Percentiles rank a stretch among this genome's conserved stretches.
These are phyloP conservation scores for Acridotheres tristis DNA, from an alignment of 2,797 vertebrate genomes.

Conservation along the genomic window DNA sequence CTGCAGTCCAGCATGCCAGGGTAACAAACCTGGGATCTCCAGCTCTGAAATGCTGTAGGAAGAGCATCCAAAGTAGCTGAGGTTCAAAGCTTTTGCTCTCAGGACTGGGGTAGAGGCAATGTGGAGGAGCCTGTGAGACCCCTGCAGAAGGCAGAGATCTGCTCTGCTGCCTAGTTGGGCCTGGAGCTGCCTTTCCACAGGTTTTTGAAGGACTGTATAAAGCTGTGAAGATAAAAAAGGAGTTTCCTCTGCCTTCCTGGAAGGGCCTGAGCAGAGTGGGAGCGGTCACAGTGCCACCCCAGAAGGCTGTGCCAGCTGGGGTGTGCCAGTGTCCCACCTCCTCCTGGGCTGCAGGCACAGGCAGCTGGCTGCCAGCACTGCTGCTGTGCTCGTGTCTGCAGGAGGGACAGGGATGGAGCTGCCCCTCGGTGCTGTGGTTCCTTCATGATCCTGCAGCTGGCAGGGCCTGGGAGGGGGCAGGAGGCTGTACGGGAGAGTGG, in stretches of 20 bases:
- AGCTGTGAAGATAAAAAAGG: background rate
- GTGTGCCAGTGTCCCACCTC: rapidly evolving
- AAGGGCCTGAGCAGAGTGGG: background rate
- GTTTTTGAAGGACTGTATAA: background rate
- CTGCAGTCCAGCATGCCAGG: background rate
- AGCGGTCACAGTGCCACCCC: background rate
- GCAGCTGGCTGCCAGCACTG: background rate
- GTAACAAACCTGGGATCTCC: background rate
- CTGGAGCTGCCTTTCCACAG: background rate
- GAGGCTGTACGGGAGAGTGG: background rate
- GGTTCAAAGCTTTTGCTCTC: background rate
- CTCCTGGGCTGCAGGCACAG: background rate
- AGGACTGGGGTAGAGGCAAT: background rate
- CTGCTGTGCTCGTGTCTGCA: background rate
- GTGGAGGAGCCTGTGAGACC: background rate
- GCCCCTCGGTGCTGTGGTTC: rapidly evolving
- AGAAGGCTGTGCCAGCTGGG: background rate
- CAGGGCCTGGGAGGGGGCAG: background rate
- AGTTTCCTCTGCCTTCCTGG: background rate
- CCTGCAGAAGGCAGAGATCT: background rate
- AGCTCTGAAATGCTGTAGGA: background rate
- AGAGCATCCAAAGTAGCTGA: background rate
- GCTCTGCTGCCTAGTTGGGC: background rate
- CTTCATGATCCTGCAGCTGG: background rate
- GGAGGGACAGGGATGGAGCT: background rate